A percentile compares a stretch with the other conserved stretches of the same genome.
phyloP scores from a whole-genome alignment of 2,888 invertebrate species.

The Eugnorisma glareosa region DNA sequence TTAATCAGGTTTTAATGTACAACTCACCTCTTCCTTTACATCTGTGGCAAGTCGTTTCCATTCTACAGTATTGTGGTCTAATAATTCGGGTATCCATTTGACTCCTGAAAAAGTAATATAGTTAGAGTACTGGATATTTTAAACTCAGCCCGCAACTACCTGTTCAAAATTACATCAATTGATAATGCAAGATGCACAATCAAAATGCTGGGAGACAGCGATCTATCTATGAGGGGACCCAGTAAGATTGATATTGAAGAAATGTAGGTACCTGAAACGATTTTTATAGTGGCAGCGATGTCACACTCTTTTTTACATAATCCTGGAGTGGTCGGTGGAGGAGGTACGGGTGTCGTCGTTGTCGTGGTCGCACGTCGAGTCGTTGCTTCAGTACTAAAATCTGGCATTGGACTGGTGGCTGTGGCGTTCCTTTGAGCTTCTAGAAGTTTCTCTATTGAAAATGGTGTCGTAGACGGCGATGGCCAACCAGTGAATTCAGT shows the following conservation, averaged over 20 bases:
- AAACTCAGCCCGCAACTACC: background rate
- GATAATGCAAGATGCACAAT: background rate
- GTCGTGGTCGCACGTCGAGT: slow-evolving; percentile 90
- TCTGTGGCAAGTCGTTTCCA: slow-evolving; percentile 96
- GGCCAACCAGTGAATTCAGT: slow-evolving; percentile 98
- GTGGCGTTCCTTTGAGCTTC: slow-evolving; percentile 92
- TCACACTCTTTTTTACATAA: slow-evolving; percentile 95
- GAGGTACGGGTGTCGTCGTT: slow-evolving; percentile 93
- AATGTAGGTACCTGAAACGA: slow-evolving; percentile 91
- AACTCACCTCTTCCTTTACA: slow-evolving; percentile 94
- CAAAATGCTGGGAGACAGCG: background rate
- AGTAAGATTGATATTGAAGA: background rate
- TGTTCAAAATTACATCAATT: background rate
- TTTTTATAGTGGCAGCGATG: slow-evolving; percentile 96
- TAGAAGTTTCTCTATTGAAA: slow-evolving; percentile 95
- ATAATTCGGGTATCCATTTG: slow-evolving; percentile 95
- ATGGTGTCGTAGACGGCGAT: slow-evolving; percentile 96
- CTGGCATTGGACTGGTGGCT: slow-evolving; percentile 88
- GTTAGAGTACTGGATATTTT: background rate
- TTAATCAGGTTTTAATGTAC: background rate
- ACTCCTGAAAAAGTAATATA: slow-evolving; percentile 87
- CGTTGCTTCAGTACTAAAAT: slow-evolving; percentile 86
- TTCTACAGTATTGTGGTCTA: slow-evolving; percentile 96
- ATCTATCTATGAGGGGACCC: background rate
- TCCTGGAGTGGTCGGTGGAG: slow-evolving; percentile 95